Evolutionary conservation across 2,113 vertebrate genomes (phyloP), one percentile per base, ranked within the genome.

Genomic region (Forbesichthys agassizii): DNA sequence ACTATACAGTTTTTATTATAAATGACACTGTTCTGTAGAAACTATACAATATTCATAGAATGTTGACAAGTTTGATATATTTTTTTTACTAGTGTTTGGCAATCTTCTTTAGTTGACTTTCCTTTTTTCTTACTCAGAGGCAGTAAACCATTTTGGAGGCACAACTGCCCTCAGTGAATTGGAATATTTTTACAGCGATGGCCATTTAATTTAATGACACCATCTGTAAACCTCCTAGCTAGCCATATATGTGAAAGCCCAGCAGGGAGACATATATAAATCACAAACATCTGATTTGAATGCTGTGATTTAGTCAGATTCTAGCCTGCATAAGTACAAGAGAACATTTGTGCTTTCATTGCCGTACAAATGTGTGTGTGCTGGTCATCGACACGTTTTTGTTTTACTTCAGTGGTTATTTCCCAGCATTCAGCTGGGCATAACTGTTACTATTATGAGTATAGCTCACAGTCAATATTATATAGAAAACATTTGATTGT

Each of bases 141-240:
- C 79, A 82, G 68, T 83, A 82, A 83, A 91, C 88, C 18, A 79
- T 84, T 88, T 83, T 82, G 71, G 64, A 84, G 82, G 80, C 86
- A 86, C 83, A 75, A 84, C 84, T 79, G 82, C 87, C 85, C 80
- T 86, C 75, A 64, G 74, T 73, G 82, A 83, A 86, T 86, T 74
- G 78, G 66, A 77, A 86, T 88, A 84, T 91, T 92, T 90, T 88
- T 89, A 89, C 82, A 81, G 74, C 81, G 80, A 82, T 81, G 77
- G 73, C 84, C 80, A 82, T 89, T 89, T 87, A 69, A 85, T 88
- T 91, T 90, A 89, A 89, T 90, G 83, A 83, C 88, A 86, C 87
- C 91, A 91, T 92, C 89, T 91, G 91, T 89, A 91, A 88, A 90
- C 90, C 90, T 91, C 85, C 78, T 63, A 86, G 84, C 81, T 79